A percentile compares a stretch with the other conserved stretches of the same genome.
These are phyloP conservation scores for Spinibarbus caldwelli DNA, from an alignment of 2,797 vertebrate species.

Conservation along the genomic window DNA sequence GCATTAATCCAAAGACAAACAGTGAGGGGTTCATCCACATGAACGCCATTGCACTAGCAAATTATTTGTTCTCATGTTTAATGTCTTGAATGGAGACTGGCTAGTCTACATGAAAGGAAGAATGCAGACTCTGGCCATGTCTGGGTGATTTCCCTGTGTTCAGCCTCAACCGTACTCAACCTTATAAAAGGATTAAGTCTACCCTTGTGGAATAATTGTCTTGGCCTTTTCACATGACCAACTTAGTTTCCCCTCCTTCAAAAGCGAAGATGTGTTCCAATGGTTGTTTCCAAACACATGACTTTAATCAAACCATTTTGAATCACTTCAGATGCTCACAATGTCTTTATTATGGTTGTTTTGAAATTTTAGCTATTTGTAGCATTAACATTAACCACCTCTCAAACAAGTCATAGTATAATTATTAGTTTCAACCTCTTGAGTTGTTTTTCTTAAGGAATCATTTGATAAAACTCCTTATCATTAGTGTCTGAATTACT, in stretches of 20 bases:
- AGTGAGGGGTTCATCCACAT: background rate
- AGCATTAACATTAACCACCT: background rate
- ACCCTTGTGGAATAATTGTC: conserved; percentile 75
- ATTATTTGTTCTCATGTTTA: conserved; percentile 18
- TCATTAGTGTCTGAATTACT: background rate
- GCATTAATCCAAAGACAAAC: background rate
- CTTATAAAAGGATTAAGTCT: conserved; percentile 79
- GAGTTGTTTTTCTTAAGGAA: background rate
- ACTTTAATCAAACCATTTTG: conserved; percentile 63
- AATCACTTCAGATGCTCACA: conserved; percentile 61
- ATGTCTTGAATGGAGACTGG: conserved; percentile 18
- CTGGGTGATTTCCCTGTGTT: conserved; percentile 54
- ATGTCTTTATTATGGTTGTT: conserved; percentile 46
- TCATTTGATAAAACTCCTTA: background rate
- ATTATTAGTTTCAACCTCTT: background rate
- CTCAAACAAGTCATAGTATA: conserved; percentile 27
- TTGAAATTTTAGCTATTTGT: background rate
- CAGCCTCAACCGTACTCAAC: conserved; percentile 46
- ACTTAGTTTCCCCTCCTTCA: conserved; percentile 53
- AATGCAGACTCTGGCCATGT: conserved; percentile 64
- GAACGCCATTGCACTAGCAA: background rate
- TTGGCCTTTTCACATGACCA: conserved; percentile 77
- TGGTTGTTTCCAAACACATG: conserved; percentile 51
- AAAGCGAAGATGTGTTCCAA: conserved; percentile 63
- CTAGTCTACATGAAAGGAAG: conserved; percentile 48